Base-by-base conservation (phyloP, 2,888 invertebrate genomes). In the Lepidonotus clava region DNA sequence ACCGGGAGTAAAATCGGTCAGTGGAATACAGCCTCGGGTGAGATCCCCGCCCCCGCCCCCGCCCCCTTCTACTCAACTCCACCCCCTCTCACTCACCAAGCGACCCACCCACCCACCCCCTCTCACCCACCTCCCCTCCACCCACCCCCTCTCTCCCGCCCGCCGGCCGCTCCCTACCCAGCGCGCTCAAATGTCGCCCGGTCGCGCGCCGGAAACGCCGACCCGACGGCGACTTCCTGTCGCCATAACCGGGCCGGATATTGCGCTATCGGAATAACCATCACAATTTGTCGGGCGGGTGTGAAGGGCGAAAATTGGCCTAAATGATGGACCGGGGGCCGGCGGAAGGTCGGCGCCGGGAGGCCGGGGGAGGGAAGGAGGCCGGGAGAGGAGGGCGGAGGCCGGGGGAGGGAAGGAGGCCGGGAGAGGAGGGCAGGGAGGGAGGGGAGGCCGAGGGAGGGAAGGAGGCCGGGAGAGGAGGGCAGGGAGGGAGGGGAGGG, bases 261-360 rank as follows among this genome's bases (percentile, higher is more conserved):
- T 76, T 76, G 76, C 76, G 40, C 76, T 24, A 76, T 76, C 76
- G 38, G 76, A 34, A 76, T 76, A 76, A 76, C 76, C 76, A 76
- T 76, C 76, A 76, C 76, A 76, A 76, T 76, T 76, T 76, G 76
- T 76, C 76, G 76, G 76, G 76, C 76, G 76, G 76, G 76, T 76
- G 76, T 76, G 76, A 76, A 76, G 76, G 76, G 76, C 76, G 76
- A 76, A 76, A 76, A 76, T 76, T 76, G 76, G 76, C 5, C 76
- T 76, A 40, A 76, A 76, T 76, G 11, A 38, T 18, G 36, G 38
- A 24, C 14, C 1, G 67, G 28, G 32, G 28, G 32, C 32, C 32
- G 21, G 67, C 5, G 28, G 38, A 38, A 24, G 14, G 38, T n/a
- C 21, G 11, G 56, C 5, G 56, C 14, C 56, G n/a, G 56, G 56